Conservation (phyloP, 53 echinoderm and acorn worm genomes). For the Astropecten irregularis region DNA sequence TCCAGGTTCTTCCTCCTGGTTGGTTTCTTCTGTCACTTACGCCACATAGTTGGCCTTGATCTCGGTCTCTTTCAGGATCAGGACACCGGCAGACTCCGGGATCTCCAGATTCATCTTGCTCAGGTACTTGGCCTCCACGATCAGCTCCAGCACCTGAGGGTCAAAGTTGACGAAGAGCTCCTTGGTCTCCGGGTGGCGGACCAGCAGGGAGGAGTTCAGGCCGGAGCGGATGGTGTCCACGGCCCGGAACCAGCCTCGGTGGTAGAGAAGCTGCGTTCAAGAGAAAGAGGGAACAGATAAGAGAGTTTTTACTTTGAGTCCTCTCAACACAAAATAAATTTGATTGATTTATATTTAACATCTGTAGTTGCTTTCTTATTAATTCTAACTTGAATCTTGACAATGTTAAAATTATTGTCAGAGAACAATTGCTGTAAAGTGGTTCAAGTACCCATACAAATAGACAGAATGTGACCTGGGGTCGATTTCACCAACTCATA, state of each 20-base stretch:
- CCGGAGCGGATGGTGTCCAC: slow-evolving; percentile 98
- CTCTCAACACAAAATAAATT: background rate
- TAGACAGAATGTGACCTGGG: too few relatives aligned
- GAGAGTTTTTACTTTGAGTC: background rate
- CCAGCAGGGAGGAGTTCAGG: slow-evolving; percentile 92
- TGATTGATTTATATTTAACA: background rate
- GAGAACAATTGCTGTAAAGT: too few relatives aligned
- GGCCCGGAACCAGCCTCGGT: slow-evolving; percentile 95
- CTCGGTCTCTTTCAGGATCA: slow-evolving; percentile 81
- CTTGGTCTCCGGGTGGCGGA: slow-evolving; percentile 98
- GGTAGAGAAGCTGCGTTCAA: slow-evolving; percentile 78
- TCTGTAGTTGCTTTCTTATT: too few relatives aligned
- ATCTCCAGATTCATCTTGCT: slow-evolving; percentile 95
- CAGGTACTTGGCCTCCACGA: slow-evolving; percentile 97
- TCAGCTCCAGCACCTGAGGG: slow-evolving; percentile 97
- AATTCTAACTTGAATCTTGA: too few relatives aligned
- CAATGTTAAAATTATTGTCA: too few relatives aligned
- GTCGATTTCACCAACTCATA: too few relatives aligned
- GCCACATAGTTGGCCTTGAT: slow-evolving; percentile 85
- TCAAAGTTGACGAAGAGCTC: slow-evolving; percentile 99
- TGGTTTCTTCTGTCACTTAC: slow-evolving; percentile 80
- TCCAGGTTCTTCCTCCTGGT: too few relatives aligned
- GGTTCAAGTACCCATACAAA: too few relatives aligned
- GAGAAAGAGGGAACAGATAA: slow-evolving; percentile 2
- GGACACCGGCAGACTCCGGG: slow-evolving; percentile 83